Percentiles rank a stretch among this genome's conserved stretches.
Evolutionary conservation across 1,140 invertebrate species (phyloP).

Genomic region (Ceratina calcarata): DNA sequence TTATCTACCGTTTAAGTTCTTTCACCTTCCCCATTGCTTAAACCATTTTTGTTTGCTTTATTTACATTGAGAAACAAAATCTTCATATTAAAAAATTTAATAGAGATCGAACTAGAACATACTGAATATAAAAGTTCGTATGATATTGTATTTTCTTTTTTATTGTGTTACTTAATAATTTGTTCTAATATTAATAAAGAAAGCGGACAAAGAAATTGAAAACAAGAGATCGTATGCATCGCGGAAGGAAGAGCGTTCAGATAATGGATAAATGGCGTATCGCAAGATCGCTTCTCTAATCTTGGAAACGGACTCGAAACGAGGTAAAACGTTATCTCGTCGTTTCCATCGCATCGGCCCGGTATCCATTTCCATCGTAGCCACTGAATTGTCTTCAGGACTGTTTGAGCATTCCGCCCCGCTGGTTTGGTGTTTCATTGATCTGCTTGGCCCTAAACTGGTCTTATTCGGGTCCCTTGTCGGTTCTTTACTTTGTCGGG

Average conservation of each 20-base stretch:
- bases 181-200: neutral
- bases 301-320: no score
- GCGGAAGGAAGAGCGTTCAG: neutral
- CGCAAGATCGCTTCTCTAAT: neutral
- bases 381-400: constrained; percentile 48
- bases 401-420: constrained; percentile 58
- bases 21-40: no score
- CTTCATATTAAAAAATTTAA: no score
- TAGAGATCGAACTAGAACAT: no score
- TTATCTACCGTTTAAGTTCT: neutral
- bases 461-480: constrained; percentile 65
- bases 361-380: constrained; percentile 46
- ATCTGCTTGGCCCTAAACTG: constrained; percentile 71
- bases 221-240: neutral
- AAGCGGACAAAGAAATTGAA: no score
- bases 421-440: constrained; percentile 71
- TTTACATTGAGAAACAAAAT: neutral
- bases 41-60: neutral
- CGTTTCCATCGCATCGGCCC: neutral
- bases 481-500: constrained; percentile 72
- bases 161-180: no score
- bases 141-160: no score
- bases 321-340: neutral
- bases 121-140: no score
- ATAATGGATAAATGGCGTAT: neutral